Conservation (phyloP, 2,888 invertebrate species). For the Alviniconcha strummeri region DNA sequence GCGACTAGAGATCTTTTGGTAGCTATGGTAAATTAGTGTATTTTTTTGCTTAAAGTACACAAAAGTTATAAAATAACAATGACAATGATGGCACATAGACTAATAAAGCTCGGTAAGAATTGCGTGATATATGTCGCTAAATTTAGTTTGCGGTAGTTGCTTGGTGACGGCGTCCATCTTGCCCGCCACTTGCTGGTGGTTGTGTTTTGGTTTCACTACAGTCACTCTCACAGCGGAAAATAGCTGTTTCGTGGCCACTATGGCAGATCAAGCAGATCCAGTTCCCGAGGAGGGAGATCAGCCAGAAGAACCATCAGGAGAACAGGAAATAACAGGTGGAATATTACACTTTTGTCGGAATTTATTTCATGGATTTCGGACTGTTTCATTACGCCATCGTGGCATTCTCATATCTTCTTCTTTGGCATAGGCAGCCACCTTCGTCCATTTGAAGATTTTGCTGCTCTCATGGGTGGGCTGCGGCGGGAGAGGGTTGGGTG, state of each 20-base stretch:
- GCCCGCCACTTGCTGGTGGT: not conserved
- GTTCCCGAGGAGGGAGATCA: not conserved
- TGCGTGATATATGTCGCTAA: not conserved
- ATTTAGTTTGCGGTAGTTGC: conserved; percentile 17
- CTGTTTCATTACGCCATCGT: not conserved
- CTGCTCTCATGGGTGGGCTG: too few species aligned
- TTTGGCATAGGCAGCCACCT: not conserved
- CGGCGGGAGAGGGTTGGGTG: too few species aligned
- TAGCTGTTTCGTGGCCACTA: not conserved
- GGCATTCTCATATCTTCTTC: not conserved
- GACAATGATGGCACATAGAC: too few species aligned
- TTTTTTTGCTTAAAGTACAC: too few species aligned
- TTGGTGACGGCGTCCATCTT: conserved; percentile 26
- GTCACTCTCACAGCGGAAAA: not conserved
- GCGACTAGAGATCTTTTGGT: too few species aligned
- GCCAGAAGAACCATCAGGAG: not conserved
- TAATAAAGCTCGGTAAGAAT: too few species aligned
- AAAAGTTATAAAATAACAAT: too few species aligned
- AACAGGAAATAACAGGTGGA: not conserved
- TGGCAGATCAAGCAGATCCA: conserved; percentile 18
- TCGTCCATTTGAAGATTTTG: too few species aligned
- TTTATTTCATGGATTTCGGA: not conserved
- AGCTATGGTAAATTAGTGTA: too few species aligned
- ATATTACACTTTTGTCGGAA: not conserved
- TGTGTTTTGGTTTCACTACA: not conserved